A percentile compares a stretch with the other conserved stretches of the same genome.
Conservation (phyloP, 1,140 invertebrate species). For the Drosophila nigromelanica region DNA sequence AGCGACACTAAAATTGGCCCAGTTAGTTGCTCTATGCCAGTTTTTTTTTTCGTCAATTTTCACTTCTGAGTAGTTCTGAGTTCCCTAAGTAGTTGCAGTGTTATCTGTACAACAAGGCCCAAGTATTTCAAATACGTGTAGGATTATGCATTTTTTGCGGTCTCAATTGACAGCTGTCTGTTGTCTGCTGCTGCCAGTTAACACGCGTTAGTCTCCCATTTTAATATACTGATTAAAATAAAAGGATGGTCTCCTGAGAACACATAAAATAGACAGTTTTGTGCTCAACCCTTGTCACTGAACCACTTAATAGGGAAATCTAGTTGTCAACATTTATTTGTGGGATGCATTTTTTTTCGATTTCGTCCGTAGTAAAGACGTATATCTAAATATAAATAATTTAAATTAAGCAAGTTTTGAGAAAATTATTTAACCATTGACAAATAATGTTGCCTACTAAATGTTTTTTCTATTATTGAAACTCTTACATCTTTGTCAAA, state of each 20-base stretch:
- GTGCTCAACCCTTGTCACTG: conserved; percentile 30
- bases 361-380: too few species aligned
- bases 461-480: too few species aligned
- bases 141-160: not conserved
- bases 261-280: not conserved
- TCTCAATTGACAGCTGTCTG: conserved; percentile 18
- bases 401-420: not conserved
- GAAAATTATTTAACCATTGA: too few species aligned
- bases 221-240: conserved; percentile 14
- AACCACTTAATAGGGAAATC: conserved; percentile 4
- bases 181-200: conserved; percentile 15
- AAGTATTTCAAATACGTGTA: conserved; percentile 6
- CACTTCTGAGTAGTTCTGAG: too few species aligned
- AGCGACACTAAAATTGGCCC: conserved; percentile 22
- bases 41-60: not conserved
- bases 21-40: not conserved
- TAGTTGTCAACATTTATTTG: conserved; percentile 22
- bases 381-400: not conserved
- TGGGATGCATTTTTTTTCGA: conserved; percentile 1
- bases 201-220: conserved; percentile 12
- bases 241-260: not conserved
- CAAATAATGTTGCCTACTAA: too few species aligned
- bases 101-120: conserved; percentile 7
- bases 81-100: not conserved
- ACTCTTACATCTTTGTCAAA: too few species aligned